These are phyloP conservation scores for Lophura nycthemera DNA, from an alignment of 2,113 vertebrate genomes.

Conservation along the genomic window DNA sequence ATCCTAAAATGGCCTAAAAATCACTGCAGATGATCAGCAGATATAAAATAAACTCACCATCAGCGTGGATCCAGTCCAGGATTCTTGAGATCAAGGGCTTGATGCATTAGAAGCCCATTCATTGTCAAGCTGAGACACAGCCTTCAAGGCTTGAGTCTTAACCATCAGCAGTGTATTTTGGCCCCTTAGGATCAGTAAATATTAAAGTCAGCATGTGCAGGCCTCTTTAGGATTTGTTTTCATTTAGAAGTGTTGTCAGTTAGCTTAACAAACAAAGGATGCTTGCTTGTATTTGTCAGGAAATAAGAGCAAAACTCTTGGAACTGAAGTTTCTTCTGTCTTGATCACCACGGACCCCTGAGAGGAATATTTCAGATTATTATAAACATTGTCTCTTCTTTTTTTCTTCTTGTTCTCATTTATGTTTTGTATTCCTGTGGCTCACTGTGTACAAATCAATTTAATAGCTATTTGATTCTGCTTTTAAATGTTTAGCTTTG, in stretches of 20 bases:
- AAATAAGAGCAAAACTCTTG: neutral
- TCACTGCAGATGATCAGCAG: neutral
- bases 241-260: neutral
- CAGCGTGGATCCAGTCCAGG: neutral
- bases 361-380: neutral
- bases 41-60: neutral
- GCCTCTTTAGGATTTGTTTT: neutral
- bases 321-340: neutral
- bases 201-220: rapidly evolving
- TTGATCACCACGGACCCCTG: neutral
- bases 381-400: neutral
- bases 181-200: neutral
- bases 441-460: neutral
- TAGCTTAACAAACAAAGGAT: neutral
- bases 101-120: neutral
- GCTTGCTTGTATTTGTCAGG: neutral
- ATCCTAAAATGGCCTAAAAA: neutral
- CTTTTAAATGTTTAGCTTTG: neutral
- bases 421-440: neutral
- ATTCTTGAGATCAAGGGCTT: neutral
- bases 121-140: neutral
- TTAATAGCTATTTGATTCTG: neutral
- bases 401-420: neutral
- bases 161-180: neutral
- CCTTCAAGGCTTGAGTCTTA: neutral